Conservation (phyloP, 2,888 invertebrate genomes). For the Galerucella pusilla region DNA sequence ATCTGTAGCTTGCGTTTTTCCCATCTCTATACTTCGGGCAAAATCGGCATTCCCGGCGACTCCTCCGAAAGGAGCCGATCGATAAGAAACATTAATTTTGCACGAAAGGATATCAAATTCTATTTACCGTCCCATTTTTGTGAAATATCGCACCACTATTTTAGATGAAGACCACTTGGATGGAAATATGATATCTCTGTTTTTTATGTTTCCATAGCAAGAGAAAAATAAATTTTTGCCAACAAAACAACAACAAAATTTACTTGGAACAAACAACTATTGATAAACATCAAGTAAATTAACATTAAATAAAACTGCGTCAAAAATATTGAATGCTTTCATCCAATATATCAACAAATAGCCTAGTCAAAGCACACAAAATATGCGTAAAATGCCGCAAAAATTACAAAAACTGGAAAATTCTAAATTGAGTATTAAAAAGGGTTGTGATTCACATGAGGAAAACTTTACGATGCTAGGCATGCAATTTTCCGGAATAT, state of each 20-base stretch:
- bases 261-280: too few relatives aligned
- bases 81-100: slow-evolving; percentile 54
- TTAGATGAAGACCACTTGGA: slow-evolving; percentile 23
- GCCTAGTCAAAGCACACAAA: too few relatives aligned
- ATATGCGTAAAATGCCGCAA: too few relatives aligned
- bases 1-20: neutral
- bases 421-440: too few relatives aligned
- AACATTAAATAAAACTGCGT: too few relatives aligned
- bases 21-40: slow-evolving; percentile 44
- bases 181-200: slow-evolving; percentile 19
- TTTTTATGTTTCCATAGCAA: neutral
- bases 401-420: too few relatives aligned
- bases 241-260: neutral
- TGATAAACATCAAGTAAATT: too few relatives aligned
- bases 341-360: too few relatives aligned
- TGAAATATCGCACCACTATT: slow-evolving; percentile 31
- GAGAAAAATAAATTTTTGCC: neutral
- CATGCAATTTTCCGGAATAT: too few relatives aligned
- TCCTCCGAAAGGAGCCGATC: slow-evolving; percentile 61
- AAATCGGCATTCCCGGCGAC: slow-evolving; percentile 57
- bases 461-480: too few relatives aligned
- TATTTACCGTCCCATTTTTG: slow-evolving; percentile 37
- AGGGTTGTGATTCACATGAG: too few relatives aligned
- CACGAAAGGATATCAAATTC: slow-evolving; percentile 42
- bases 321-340: too few relatives aligned